A percentile compares a stretch with the other conserved stretches of the same genome.
These are phyloP conservation scores for Benthosema pterotum DNA, from an alignment of 2,797 vertebrate species.

Conservation along the genomic window DNA sequence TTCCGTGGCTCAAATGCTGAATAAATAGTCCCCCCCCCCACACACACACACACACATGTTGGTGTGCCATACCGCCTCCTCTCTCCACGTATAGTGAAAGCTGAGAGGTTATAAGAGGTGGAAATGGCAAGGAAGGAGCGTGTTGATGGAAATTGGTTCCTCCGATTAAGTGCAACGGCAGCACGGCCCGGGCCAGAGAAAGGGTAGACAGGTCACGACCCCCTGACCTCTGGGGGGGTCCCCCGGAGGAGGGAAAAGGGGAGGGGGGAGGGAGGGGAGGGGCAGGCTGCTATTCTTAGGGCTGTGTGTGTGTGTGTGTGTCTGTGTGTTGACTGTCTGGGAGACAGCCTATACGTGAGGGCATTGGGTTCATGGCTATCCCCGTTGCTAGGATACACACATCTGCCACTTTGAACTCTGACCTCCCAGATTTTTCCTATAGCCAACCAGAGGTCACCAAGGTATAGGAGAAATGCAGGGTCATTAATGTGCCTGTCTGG, in stretches of 20 bases:
- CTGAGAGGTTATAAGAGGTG: conserved; percentile 8
- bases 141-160: conserved; percentile 14
- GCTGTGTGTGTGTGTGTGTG: conserved; percentile 6
- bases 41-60: neutral
- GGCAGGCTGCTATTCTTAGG: neutral
- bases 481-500: neutral
- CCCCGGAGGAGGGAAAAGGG: neutral
- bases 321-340: conserved; percentile 5
- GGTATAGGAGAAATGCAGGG: neutral
- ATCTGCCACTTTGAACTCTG: conserved; percentile 48
- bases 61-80: no score
- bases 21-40: no score
- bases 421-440: conserved; percentile 26
- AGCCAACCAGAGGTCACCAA: conserved; percentile 1
- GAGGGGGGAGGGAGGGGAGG: neutral
- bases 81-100: neutral
- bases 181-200: neutral
- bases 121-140: conserved; percentile 1
- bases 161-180: conserved; percentile 13
- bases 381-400: conserved; percentile 15
- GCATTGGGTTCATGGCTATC: conserved; percentile 8
- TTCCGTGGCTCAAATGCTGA: no score
- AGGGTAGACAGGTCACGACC: conserved; percentile 41
- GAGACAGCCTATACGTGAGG: neutral
- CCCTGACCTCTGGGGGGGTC: conserved; percentile 3